Evolutionary conservation across 2,888 invertebrate species (phyloP).

Genomic region (Fragum sueziense): DNA sequence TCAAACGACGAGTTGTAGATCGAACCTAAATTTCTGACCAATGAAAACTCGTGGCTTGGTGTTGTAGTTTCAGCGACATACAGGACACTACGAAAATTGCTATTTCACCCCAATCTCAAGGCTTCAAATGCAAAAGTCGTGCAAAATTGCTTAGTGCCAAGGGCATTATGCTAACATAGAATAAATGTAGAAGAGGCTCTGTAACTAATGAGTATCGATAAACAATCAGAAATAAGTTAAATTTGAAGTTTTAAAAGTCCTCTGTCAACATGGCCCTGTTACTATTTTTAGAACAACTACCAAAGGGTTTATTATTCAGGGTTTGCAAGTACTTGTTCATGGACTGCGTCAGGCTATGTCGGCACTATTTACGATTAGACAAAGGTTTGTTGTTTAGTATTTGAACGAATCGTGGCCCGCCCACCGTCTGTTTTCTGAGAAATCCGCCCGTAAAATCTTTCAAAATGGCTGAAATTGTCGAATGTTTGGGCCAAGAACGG

Average conservation of each 20-base stretch:
- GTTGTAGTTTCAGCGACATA: constrained; percentile 63
- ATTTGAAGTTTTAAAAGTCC: constrained; percentile 60
- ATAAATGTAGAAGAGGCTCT: constrained; percentile 24
- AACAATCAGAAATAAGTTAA: constrained; percentile 39
- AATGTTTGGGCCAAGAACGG: constrained; percentile 18
- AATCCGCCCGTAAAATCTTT: constrained; percentile 15
- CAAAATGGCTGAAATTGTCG: constrained; percentile 58
- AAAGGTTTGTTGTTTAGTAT: constrained; percentile 1
- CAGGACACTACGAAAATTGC: constrained; percentile 23
- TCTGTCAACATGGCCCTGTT: constrained; percentile 62
- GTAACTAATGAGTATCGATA: constrained; percentile 4
- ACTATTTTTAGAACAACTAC: constrained; percentile 62
- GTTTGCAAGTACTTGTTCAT: constrained; percentile 71
- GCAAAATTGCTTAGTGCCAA: background rate
- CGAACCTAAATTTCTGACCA: constrained; percentile 44
- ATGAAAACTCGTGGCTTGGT: constrained; percentile 56
- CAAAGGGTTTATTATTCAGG: constrained; percentile 61
- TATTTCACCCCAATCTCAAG: constrained; percentile 35
- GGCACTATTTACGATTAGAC: constrained; percentile 68
- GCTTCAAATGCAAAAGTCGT: constrained; percentile 33
- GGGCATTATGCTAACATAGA: constrained; percentile 39
- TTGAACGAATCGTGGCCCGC: background rate
- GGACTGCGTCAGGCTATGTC: constrained; percentile 62
- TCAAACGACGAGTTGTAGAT: background rate
- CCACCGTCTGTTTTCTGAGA: background rate